A percentile compares a stretch with the other conserved stretches of the same genome.
These are phyloP conservation scores for Callopanchax toddi DNA, from an alignment of 2,113 vertebrate genomes.

Conservation along the genomic window DNA sequence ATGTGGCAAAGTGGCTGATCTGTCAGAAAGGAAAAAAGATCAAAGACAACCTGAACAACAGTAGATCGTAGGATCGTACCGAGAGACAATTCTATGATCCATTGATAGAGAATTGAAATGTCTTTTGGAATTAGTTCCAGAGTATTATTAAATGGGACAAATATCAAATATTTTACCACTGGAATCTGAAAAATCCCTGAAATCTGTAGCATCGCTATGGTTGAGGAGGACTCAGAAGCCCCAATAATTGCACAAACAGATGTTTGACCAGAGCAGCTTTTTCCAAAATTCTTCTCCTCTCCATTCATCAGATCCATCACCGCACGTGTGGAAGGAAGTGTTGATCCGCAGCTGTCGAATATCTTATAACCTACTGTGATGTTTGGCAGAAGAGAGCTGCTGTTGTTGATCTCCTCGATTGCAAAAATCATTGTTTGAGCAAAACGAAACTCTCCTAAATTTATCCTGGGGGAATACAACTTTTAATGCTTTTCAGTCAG, in stretches of 20 bases:
- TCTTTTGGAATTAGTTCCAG: too few relatives aligned
- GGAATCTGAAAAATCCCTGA: conserved; percentile 78
- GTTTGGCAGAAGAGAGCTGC: conserved; percentile 72
- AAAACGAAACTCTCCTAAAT: conserved; percentile 78
- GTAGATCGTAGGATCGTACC: too few relatives aligned
- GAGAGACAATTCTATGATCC: too few relatives aligned
- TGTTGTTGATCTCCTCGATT: conserved; percentile 81
- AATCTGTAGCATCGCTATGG: conserved; percentile 74
- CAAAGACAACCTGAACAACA: too few relatives aligned
- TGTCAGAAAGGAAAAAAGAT: conserved; percentile 29
- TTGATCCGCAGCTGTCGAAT: conserved; percentile 79
- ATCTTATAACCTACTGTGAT: conserved; percentile 77
- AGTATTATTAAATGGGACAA: background rate
- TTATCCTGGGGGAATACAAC: conserved; percentile 54
- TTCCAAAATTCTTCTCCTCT: conserved; percentile 31
- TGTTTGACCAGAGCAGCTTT: conserved; percentile 57
- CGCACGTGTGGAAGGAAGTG: conserved; percentile 68
- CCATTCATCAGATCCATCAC: conserved; percentile 77
- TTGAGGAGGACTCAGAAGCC: conserved; percentile 79
- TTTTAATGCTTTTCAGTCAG: background rate
- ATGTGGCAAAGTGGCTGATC: conserved; percentile 83
- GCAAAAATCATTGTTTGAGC: conserved; percentile 82
- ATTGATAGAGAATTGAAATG: too few relatives aligned
- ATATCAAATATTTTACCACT: conserved; percentile 65
- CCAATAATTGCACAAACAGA: conserved; percentile 78